phyloP scores from a whole-genome alignment of 2,888 invertebrate genomes.

The Acanthopleura granulata region DNA sequence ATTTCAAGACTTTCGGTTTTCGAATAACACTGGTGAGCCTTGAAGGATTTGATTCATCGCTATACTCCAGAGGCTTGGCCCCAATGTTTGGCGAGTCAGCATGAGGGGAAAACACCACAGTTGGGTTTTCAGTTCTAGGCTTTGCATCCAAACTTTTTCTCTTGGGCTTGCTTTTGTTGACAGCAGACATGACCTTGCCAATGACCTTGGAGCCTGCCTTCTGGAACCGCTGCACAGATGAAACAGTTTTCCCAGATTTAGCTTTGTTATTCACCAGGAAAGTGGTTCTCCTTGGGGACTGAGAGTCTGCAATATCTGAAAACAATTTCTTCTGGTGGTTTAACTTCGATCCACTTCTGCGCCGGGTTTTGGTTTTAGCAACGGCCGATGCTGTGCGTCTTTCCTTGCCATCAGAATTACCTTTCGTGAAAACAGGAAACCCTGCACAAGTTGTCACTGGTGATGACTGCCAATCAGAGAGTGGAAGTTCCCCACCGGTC shows the following conservation, averaged over 20 bases:
- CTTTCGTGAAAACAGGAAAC: background rate
- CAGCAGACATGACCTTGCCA: background rate
- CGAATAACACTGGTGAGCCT: background rate
- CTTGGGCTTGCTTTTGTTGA: background rate
- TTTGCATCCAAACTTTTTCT: background rate
- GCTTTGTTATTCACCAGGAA: conserved; percentile 36
- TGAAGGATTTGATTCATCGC: background rate
- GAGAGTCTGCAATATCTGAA: conserved; percentile 22
- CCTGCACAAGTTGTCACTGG: background rate
- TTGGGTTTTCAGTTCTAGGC: background rate
- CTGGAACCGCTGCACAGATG: background rate
- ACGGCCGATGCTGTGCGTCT: conserved; percentile 39
- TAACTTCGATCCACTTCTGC: background rate
- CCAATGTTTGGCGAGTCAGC: background rate
- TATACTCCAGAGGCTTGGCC: background rate
- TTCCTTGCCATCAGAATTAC: background rate
- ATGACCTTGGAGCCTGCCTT: background rate
- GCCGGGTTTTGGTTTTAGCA: conserved; percentile 41
- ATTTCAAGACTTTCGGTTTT: background rate
- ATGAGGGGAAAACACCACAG: background rate
- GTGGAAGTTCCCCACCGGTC: background rate
- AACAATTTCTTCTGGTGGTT: background rate
- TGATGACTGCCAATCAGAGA: background rate
- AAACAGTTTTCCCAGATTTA: background rate
- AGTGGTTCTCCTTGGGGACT: conserved; percentile 50